Conservation (phyloP, 1,140 invertebrate genomes). For the Hypothenemus hampei region DNA sequence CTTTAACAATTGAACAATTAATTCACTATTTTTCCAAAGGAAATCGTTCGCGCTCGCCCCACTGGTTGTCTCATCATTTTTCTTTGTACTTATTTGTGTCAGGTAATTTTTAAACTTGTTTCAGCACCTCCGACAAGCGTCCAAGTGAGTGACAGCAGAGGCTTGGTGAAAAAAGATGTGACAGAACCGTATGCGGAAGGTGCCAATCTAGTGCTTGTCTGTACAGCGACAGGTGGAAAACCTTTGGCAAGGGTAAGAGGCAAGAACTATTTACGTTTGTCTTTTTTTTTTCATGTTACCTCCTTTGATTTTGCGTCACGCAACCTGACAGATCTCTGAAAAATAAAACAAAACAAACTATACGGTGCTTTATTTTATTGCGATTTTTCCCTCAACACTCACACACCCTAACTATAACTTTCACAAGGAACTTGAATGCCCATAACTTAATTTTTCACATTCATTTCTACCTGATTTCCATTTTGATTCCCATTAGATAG, state of each 20-base stretch:
- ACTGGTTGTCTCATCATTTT: slow-evolving; percentile 3
- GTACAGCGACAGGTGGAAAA: slow-evolving; percentile 46
- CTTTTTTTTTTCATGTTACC: background rate
- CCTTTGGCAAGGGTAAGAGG: slow-evolving; percentile 37
- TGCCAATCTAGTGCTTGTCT: slow-evolving; percentile 49
- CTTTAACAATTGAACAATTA: slow-evolving; percentile 2
- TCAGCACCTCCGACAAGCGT: slow-evolving; percentile 42
- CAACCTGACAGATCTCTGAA: too few species aligned
- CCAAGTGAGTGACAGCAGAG: slow-evolving; percentile 42
- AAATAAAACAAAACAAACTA: too few species aligned
- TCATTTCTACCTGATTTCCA: too few species aligned
- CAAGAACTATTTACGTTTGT: too few species aligned
- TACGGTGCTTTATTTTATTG: too few species aligned
- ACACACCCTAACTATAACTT: too few species aligned
- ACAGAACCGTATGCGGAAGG: slow-evolving; percentile 54
- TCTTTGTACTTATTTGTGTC: slow-evolving; percentile 3
- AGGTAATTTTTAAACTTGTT: slow-evolving; percentile 28
- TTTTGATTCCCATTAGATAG: too few species aligned
- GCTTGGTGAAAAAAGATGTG: slow-evolving; percentile 44
- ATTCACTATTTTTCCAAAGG: background rate
- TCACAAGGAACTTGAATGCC: too few species aligned
- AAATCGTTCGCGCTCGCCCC: too few species aligned
- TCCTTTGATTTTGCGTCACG: too few species aligned
- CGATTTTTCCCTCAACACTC: too few species aligned
- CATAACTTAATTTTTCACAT: too few species aligned